These are phyloP conservation scores for Tachuris rubrigastra DNA, from an alignment of 2,113 vertebrate species.

Conservation along the genomic window DNA sequence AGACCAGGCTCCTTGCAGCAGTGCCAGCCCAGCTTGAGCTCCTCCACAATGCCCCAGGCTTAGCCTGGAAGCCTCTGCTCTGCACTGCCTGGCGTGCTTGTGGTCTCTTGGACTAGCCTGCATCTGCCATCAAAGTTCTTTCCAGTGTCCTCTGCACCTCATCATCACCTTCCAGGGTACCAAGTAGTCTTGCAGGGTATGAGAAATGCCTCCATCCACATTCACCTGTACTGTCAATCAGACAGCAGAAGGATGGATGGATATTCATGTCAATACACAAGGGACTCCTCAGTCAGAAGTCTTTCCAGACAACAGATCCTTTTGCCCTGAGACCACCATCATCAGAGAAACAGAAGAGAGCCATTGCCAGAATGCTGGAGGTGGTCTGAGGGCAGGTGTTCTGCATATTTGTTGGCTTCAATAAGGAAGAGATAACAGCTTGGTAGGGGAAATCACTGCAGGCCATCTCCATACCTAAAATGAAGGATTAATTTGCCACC, in stretches of 20 bases:
- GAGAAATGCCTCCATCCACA: neutral
- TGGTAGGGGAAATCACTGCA: neutral
- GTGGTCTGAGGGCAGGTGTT: neutral
- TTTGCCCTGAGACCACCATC: neutral
- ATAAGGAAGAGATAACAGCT: neutral
- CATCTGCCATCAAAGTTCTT: neutral
- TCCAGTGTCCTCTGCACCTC: neutral
- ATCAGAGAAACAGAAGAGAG: neutral
- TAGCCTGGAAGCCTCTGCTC: neutral
- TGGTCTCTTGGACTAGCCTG: neutral
- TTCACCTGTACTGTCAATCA: neutral
- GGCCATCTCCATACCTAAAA: neutral
- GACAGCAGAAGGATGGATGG: neutral
- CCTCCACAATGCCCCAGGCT: neutral
- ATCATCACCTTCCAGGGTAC: neutral
- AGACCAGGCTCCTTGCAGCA: neutral
- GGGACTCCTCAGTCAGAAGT: neutral
- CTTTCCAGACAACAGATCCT: neutral
- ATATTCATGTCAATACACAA: neutral
- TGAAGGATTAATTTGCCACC: neutral
- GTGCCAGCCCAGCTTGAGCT: neutral
- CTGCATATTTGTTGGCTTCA: neutral
- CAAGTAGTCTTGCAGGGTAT: neutral
- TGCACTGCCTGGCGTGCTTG: accelerated
- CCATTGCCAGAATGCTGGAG: neutral